A percentile compares a stretch with the other conserved stretches of the same genome.
These are phyloP conservation scores for Druon quercuslanigerum DNA, from an alignment of 1,140 invertebrate species.

Conservation along the genomic window DNA sequence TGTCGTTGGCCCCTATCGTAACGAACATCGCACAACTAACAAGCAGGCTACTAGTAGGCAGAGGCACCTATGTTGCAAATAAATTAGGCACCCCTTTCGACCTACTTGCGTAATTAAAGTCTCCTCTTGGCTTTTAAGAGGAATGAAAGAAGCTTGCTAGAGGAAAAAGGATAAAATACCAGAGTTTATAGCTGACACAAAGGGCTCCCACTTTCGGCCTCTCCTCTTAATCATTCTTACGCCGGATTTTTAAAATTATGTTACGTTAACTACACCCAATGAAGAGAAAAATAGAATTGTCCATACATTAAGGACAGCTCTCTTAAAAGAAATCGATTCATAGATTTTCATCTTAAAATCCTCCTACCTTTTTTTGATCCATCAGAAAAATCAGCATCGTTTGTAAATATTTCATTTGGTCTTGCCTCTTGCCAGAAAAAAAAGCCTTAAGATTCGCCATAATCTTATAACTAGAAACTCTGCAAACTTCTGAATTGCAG, in stretches of 20 bases:
- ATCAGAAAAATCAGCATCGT: too few species aligned
- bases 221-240: conserved; percentile 4
- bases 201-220: conserved; percentile 1
- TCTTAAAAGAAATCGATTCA: too few species aligned
- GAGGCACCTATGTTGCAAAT: conserved; percentile 69
- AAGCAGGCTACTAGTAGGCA: conserved; percentile 56
- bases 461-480: neutral
- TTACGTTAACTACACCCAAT: neutral
- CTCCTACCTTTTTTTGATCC: too few species aligned
- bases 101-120: conserved; percentile 73
- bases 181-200: conserved; percentile 53
- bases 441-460: neutral
- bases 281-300: neutral
- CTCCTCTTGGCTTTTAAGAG: conserved; percentile 61
- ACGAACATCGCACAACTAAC: conserved; percentile 68
- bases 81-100: conserved; percentile 74
- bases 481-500: neutral
- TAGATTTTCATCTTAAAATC: too few species aligned
- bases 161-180: conserved; percentile 47
- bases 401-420: too few species aligned
- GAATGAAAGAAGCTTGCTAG: conserved; percentile 50
- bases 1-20: conserved; percentile 69
- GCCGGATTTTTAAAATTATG: conserved; percentile 10
- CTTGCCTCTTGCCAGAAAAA: neutral
- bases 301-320: too few species aligned